phyloP scores from a whole-genome alignment of 2,797 vertebrate genomes.

The Synaphobranchus kaupii region DNA sequence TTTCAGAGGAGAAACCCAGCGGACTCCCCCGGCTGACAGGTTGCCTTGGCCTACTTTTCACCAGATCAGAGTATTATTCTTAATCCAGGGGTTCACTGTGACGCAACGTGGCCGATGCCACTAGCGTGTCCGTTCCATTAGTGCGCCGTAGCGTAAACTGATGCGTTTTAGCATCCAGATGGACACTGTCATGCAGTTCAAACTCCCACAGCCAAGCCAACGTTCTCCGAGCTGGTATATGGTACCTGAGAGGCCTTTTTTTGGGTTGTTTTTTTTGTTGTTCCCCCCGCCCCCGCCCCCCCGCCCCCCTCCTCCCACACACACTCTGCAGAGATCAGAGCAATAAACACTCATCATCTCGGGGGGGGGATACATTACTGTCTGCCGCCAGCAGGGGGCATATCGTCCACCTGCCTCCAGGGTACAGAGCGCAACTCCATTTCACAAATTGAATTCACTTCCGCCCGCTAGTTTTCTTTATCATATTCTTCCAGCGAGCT shows the following conservation, averaged over 20 bases:
- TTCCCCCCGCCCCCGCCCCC: too few relatives aligned
- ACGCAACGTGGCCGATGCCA: slow-evolving; percentile 21
- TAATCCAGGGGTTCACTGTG: slow-evolving; percentile 31
- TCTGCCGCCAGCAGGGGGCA: background rate
- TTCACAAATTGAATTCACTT: background rate
- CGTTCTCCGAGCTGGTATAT: background rate
- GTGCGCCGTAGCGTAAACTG: background rate
- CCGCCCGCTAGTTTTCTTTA: background rate
- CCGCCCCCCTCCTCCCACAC: background rate
- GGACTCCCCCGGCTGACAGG: slow-evolving; percentile 20
- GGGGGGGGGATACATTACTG: background rate
- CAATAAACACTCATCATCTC: background rate
- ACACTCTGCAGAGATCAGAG: background rate
- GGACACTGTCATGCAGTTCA: background rate
- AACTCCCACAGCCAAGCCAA: background rate
- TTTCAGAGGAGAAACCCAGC: background rate
- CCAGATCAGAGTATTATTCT: slow-evolving; percentile 27
- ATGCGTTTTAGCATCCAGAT: background rate
- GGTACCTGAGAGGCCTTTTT: background rate
- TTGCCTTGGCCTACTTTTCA: slow-evolving; percentile 25
- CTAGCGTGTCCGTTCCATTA: slow-evolving; percentile 22
- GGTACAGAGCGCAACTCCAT: background rate
- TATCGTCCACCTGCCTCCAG: background rate
- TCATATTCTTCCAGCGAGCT: slow-evolving; percentile 40
- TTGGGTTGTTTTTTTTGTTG: background rate